A percentile compares a stretch with the other conserved stretches of the same genome.
phyloP scores from a whole-genome alignment of 2,888 invertebrate genomes.

The Eurois occulta region DNA sequence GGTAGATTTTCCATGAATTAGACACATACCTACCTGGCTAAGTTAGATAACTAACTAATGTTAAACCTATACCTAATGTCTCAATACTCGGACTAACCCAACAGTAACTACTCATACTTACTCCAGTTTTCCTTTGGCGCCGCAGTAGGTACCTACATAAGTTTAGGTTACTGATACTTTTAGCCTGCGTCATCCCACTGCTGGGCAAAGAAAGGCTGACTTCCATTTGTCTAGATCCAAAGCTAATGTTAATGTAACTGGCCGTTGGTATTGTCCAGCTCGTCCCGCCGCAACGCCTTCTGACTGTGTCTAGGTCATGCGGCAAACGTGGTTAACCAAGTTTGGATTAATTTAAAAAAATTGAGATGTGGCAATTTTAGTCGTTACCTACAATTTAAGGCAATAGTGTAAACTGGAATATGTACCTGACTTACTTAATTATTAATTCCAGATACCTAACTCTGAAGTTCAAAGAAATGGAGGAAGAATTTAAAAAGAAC shows the following conservation, averaged over 20 bases:
- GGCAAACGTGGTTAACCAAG: too few relatives aligned
- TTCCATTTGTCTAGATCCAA: too few relatives aligned
- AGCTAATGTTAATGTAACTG: too few relatives aligned
- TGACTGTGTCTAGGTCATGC: too few relatives aligned
- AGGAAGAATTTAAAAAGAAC: constrained; percentile 94
- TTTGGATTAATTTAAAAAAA: not conserved
- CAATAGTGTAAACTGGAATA: not conserved
- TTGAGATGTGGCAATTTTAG: not conserved
- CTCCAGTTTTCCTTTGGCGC: not conserved
- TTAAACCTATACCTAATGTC: not conserved
- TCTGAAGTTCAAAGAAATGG: constrained; percentile 96
- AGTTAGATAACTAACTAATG: not conserved
- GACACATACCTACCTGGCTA: not conserved
- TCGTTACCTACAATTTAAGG: not conserved
- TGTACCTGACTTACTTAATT: not conserved
- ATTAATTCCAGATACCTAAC: constrained; percentile 92
- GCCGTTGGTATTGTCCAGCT: too few relatives aligned
- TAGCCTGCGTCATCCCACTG: too few relatives aligned
- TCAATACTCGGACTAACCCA: not conserved
- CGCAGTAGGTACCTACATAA: not conserved
- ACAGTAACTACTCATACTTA: not conserved
- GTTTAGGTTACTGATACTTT: not conserved
- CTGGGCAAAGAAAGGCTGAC: too few relatives aligned
- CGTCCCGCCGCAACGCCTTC: too few relatives aligned
- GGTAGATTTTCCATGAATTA: not conserved